These are phyloP conservation scores for Vimba vimba DNA, from an alignment of 2,113 vertebrate genomes.

Conservation along the genomic window DNA sequence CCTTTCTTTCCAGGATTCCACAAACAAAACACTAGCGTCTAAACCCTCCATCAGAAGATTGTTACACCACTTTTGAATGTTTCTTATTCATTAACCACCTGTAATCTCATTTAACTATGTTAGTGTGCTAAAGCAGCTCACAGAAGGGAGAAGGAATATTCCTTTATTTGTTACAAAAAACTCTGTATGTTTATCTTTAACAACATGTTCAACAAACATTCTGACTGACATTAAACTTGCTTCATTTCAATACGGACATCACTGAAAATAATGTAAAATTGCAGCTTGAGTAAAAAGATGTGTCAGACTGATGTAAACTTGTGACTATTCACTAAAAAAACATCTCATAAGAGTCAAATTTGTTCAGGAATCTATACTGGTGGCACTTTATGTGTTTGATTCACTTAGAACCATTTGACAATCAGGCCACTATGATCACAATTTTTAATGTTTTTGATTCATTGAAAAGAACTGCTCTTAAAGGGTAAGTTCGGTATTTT, in stretches of 20 bases:
- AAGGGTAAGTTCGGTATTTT: too few species aligned
- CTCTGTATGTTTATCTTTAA: not conserved
- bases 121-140: too few species aligned
- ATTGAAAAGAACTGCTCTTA: not conserved
- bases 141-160: not conserved
- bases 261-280: not conserved
- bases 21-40: not conserved
- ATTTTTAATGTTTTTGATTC: not conserved
- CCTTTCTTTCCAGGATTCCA: not conserved
- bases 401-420: not conserved
- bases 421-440: not conserved
- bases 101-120: not conserved
- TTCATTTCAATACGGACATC: not conserved
- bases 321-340: too few species aligned
- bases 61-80: not conserved
- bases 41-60: not conserved
- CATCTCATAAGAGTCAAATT: not conserved
- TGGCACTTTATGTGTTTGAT: not conserved
- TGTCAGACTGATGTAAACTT: not conserved
- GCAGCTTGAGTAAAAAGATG: not conserved
- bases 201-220: not conserved
- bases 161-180: not conserved
- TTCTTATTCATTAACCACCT: not conserved
- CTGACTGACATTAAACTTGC: not conserved
- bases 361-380: not conserved